Evolutionary conservation across 2,113 vertebrate species (phyloP).

Genomic region (Chlorodrepanis virens): DNA sequence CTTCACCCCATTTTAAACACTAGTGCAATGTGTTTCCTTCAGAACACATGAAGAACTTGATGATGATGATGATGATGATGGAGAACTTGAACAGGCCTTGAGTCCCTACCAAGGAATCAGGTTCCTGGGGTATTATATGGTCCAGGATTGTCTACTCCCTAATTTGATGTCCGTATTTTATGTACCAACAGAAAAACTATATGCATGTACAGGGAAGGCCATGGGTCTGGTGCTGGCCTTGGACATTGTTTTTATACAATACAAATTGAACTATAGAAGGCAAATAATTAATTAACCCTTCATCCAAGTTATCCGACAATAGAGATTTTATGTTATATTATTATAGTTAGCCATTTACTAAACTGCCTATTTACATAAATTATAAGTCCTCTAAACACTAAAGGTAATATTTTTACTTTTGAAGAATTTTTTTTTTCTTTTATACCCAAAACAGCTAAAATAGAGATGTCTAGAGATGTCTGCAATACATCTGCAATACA

Average conservation of each 20-base stretch:
- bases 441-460: rapidly evolving
- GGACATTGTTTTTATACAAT: rapidly evolving
- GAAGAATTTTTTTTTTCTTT: not conserved
- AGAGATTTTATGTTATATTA: not conserved
- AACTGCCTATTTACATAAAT: not conserved
- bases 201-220: not conserved
- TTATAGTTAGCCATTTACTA: not conserved
- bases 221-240: not conserved
- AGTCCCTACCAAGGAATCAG: not conserved
- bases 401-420: rapidly evolving
- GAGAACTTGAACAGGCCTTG: not conserved
- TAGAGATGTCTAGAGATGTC: not conserved
- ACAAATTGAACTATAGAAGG: not conserved
- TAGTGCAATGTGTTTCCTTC: not conserved
- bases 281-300: not conserved
- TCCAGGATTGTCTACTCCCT: not conserved
- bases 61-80: not conserved
- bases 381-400: not conserved
- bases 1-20: not conserved
- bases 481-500: not conserved
- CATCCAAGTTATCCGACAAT: not conserved
- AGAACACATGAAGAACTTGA: not conserved
- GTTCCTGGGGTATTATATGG: not conserved
- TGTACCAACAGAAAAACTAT: not conserved
- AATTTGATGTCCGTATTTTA: not conserved